Base-by-base conservation (phyloP, 2,888 invertebrate species). In the Leucoma salicis region DNA sequence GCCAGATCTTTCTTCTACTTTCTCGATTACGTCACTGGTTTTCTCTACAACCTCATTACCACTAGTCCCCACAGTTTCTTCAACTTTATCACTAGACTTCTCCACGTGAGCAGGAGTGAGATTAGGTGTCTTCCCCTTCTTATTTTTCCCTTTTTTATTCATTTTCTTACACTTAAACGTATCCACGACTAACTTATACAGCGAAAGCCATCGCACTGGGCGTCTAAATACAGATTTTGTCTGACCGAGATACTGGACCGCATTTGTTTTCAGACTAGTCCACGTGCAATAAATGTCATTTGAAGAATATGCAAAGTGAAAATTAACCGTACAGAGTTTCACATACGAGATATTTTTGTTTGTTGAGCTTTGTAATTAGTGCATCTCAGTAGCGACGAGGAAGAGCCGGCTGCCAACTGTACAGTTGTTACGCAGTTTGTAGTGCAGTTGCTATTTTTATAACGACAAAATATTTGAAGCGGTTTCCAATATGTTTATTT, bases 111-210 rank as follows among this genome's bases (percentile, higher is more conserved):
- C 62, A 36, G 68, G 65, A 0, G 58, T 61, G 14, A 70, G 69
- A 38, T 50, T 66, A 3, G 67, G 68, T 75, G 83, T 49, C 58
- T 70, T 34, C 53, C 61, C 76, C 40, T 79, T 78, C 76, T 85
- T 89, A 59, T 71, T 74, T 72, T 88, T 88, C 35, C 63, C 67
- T 49, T 86, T 88, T 66, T 82, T 87, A 42, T 82, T 82, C 87
- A 88, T 87, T 60, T 67, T 65, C 31, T 49, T 28, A 11, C 14
- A 13, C 13, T 29, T 13, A 39, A 25, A 47, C 41, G 21, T 32
- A 46, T 44, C 31, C 54, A 45, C 59, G 59, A 61, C 59, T 57
- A 54, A 46, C 47, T 48, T 48, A 52, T 48, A 49, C 50, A 37
- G 54, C 49, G 53, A 56, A 58, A 56, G 52, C 47, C 49, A 48